Conservation (phyloP, 2,888 invertebrate genomes). For the Tetragonisca angustula region DNA sequence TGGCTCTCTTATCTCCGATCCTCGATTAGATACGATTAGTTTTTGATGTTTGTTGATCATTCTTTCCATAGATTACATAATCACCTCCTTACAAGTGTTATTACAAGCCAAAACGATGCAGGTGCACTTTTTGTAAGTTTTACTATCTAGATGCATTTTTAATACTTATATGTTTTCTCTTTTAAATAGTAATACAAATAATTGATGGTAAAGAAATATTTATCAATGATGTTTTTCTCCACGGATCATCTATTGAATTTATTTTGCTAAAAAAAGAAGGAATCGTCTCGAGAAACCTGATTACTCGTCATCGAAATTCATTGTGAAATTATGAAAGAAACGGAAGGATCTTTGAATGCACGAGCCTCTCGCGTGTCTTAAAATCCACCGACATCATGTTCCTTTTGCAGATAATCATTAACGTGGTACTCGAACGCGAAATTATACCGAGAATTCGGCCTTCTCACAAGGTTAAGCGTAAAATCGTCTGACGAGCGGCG, state of each 20-base stretch:
- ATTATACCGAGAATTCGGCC: neutral
- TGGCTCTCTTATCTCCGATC: neutral
- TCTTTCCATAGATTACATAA: neutral
- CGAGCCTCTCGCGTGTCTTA: neutral
- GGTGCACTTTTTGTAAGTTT: no score
- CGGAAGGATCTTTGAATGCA: neutral
- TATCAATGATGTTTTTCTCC: neutral
- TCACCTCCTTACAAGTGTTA: neutral
- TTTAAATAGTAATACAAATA: no score
- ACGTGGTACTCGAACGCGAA: conserved; percentile 8
- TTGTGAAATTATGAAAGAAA: neutral
- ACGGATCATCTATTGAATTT: neutral
- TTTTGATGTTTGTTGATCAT: neutral
- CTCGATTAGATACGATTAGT: neutral
- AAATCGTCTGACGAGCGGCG: conserved; percentile 8
- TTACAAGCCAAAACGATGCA: neutral
- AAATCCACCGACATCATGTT: neutral
- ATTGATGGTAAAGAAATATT: neutral
- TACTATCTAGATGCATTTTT: no score
- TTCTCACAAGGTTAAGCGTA: conserved; percentile 19
- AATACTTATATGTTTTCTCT: neutral
- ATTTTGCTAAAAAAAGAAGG: neutral
- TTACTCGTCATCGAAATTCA: no score
- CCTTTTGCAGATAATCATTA: conserved; percentile 6
- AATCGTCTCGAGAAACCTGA: neutral